These are phyloP conservation scores for Tamandua tetradactyla DNA, from an alignment of 2,797 vertebrate species.

Conservation along the genomic window DNA sequence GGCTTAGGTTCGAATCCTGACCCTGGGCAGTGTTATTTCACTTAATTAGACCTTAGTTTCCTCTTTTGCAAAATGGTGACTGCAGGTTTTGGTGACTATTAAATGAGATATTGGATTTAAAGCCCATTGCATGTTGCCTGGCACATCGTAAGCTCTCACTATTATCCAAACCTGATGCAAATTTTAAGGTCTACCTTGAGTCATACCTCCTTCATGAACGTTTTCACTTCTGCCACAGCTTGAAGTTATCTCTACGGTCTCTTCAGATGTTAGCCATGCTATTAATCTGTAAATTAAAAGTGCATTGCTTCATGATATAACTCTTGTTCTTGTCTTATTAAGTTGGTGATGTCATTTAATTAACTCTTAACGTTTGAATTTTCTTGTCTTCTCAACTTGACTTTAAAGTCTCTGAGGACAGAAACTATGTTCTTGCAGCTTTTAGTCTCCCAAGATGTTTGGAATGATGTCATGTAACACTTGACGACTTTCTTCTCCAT, in stretches of 20 bases:
- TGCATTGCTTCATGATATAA: slow-evolving; percentile 42
- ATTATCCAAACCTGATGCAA: slow-evolving; percentile 41
- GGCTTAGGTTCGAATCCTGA: slow-evolving; percentile 30
- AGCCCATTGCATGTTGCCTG: neutral
- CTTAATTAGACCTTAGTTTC: neutral
- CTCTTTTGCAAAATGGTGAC: slow-evolving; percentile 24
- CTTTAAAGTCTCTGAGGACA: slow-evolving; percentile 19
- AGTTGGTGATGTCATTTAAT: slow-evolving; percentile 58
- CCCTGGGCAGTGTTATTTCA: neutral
- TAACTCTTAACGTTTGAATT: slow-evolving; percentile 44
- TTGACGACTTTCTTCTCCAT: neutral
- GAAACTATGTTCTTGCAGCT: slow-evolving; percentile 10
- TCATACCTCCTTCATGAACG: slow-evolving; percentile 23
- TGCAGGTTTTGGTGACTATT: neutral
- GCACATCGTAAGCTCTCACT: neutral
- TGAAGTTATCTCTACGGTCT: slow-evolving; percentile 58
- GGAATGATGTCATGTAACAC: neutral
- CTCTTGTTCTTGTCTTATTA: slow-evolving; percentile 64
- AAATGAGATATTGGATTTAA: slow-evolving; percentile 10
- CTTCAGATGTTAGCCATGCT: slow-evolving; percentile 41
- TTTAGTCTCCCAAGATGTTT: neutral
- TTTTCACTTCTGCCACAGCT: slow-evolving; percentile 70
- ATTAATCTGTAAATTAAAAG: slow-evolving; percentile 70
- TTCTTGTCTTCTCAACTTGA: slow-evolving; percentile 45
- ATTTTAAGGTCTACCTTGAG: slow-evolving; percentile 60